Evolutionary conservation across 2,797 vertebrate genomes (phyloP).

Genomic region (Myotis findleyi): DNA sequence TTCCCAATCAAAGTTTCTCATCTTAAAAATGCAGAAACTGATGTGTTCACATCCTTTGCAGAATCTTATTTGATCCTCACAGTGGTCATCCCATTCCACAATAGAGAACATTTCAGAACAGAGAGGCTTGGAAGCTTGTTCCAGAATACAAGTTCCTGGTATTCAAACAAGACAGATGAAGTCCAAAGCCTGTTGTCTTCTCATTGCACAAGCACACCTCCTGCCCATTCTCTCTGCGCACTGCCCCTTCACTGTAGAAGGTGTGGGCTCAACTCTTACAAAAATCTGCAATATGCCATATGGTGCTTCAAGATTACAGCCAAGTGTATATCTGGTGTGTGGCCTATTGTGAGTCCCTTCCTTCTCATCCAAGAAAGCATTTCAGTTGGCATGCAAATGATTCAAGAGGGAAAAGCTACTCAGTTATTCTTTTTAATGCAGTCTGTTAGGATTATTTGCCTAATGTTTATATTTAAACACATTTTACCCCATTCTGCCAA

Average conservation of each 20-base stretch:
- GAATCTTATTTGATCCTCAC: neutral
- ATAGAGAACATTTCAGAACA: neutral
- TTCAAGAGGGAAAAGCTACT: neutral
- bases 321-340: neutral
- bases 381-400: neutral
- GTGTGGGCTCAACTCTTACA: rapidly evolving
- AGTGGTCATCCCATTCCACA: neutral
- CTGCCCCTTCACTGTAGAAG: rapidly evolving
- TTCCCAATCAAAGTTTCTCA: neutral
- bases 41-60: neutral
- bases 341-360: neutral
- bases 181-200: neutral
- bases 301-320: neutral
- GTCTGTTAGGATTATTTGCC: neutral
- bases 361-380: neutral
- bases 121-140: neutral
- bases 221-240: too few relatives aligned
- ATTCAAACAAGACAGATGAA: neutral
- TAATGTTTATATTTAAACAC: neutral
- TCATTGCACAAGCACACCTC: rapidly evolving
- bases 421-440: neutral
- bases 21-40: neutral
- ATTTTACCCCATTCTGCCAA: neutral
- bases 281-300: neutral
- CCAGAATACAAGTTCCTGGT: neutral